Evolutionary conservation across 2,113 vertebrate genomes (phyloP), one percentile per base, ranked within the genome.

Genomic region (Mungos mungo): DNA sequence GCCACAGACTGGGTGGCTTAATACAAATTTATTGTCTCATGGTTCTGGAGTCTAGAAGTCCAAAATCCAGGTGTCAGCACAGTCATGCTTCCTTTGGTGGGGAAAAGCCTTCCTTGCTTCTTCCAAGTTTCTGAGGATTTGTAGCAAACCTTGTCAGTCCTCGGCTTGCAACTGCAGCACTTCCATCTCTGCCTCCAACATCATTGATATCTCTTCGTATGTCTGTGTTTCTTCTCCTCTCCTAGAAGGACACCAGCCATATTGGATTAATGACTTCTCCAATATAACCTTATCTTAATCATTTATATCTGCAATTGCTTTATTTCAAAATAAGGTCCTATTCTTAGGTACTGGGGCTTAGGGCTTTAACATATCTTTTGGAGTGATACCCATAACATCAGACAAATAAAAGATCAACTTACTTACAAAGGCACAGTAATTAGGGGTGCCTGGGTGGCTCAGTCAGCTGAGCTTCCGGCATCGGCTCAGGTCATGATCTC

Each of bases 371-470:
- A 25, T 41, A 54, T 8, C n/a, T 41, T 54, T 85, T 86, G 66
- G 92, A 66, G 27, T n/a, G 12, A 52, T 52, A 93, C 83, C 38
- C 50, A 38, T 85, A 91, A 77, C 57, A 95, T 66, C 23, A 79
- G 47, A 31, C 50, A 91, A 85, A 90, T 41, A 50, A 84, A 95
- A 86, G 19, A 25, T 57, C 45, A 76, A 47, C 35, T 68, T 29
- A 76, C 31, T 88, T 93, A 82, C 76, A 86, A 95, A 92, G 84
- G 25, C 74, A 74, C 25, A 83, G 33, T 83, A 89, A 89, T 69
- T 84, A 57, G 69, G 38, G 5, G 41, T 5, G 41, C 41, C 41
- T 41, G 41, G 41, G 41, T 5, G 41, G 41, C 41, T 41, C 41
- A 41, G 41, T 41, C 41, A 41, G 41, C 5, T 41, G 41, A 41